Evolutionary conservation across 2,888 invertebrate species (phyloP), one percentile per base, ranked within the genome.

Genomic region (Masnerella sp.): DNA sequence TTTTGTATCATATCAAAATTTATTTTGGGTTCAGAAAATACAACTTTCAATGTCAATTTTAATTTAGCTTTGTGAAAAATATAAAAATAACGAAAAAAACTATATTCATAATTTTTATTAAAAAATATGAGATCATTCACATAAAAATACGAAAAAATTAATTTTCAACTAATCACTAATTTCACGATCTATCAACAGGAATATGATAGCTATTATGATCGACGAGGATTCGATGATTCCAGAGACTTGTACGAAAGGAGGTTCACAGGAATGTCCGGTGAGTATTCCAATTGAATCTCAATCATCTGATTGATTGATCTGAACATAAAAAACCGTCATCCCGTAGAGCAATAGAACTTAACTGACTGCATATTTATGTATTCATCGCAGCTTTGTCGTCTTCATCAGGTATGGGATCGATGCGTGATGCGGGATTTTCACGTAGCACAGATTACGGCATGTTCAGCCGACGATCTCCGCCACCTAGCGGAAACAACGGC

Each of bases 401-500:
- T 76, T 92, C 93, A 82, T 90, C 94, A 82, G 90, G 90, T 82
- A 90, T 91, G 90, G 91, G 91, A 82, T 90, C 93, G 79, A 91
- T 93, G 91, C 90, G 93, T 51, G 90, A 90, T 75, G 88, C 89
- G 17, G 89, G 92, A 89, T 88, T 89, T 88, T 88, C 92, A 89
- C 89, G 90, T 62, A 87, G 89, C 28, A 88, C 89, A 81, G 91
- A 95, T 87, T 94, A 95, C 87, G 91, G 92, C 80, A 94, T 95
- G 93, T 95, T 94, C 89, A 95, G 94, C 88, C 91, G 95, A 78
- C 90, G 95, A 81, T 94, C 94, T 79, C 94, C 95, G 80, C 93
- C 94, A 59, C 87, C 87, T 49, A 85, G 84, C 74, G 86, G 85
- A 75, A 87, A 85, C 79, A 87, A 86, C 77, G 69, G 86, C 75